phyloP scores from a whole-genome alignment of 1,140 invertebrate species.

The Leptinotarsa defecta region DNA sequence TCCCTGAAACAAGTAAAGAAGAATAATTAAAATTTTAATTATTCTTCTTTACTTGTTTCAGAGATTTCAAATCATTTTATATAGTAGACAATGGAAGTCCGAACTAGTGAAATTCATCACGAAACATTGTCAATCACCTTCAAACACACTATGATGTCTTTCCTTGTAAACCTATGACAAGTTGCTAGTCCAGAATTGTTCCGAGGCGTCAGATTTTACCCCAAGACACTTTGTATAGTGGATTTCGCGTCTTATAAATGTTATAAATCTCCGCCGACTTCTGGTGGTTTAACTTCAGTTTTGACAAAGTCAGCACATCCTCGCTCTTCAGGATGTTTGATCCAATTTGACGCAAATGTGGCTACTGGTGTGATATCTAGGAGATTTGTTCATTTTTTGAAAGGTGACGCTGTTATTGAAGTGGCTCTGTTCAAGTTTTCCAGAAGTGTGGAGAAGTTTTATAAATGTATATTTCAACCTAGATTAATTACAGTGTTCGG shows the following conservation, averaged over 20 bases:
- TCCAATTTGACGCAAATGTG: conserved; percentile 24
- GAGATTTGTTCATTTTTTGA: not conserved
- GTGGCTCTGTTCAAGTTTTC: not conserved
- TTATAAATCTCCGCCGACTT: conserved; percentile 40
- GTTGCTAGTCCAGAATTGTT: conserved; percentile 40
- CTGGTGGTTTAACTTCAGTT: conserved; percentile 37
- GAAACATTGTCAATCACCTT: too few species aligned
- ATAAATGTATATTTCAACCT: too few species aligned
- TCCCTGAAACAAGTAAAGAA: too few species aligned
- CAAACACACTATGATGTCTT: too few species aligned
- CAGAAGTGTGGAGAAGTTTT: too few species aligned
- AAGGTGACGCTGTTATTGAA: not conserved
- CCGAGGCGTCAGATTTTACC: conserved; percentile 31
- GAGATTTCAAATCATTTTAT: too few species aligned
- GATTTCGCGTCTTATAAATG: conserved; percentile 42
- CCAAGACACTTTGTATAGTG: conserved; percentile 41
- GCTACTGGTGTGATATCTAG: conserved; percentile 4
- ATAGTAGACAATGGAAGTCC: too few species aligned
- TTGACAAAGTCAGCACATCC: conserved; percentile 40
- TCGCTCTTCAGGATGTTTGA: conserved; percentile 23
- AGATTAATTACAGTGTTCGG: too few species aligned
- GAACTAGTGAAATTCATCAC: too few species aligned
- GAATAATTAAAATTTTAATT: too few species aligned
- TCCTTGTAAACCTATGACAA: conserved; percentile 38
- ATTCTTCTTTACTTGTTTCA: too few species aligned